Evolutionary conservation across 1,140 invertebrate genomes (phyloP), one percentile per base, ranked within the genome.

Genomic region (Drosophila takahashii): DNA sequence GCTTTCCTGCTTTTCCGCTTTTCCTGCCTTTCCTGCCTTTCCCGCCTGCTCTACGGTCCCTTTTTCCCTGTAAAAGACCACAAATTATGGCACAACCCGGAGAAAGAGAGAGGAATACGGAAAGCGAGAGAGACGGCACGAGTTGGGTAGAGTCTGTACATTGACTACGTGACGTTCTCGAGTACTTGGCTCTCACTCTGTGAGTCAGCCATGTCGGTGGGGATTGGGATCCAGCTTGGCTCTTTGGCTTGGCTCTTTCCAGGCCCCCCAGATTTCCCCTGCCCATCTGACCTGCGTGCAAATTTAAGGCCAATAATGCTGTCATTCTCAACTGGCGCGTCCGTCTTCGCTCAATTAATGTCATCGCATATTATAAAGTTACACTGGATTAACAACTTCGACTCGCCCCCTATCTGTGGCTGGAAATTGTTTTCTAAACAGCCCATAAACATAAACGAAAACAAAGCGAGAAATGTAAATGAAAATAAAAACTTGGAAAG

Each of bases 381-480:
- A 81, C 81, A 81, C 60, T 62, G 75, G 77, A 77, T 77, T 64
- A 79, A 84, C 64, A 84, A 79, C 61, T 65, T 32, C 62, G 36
- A 32, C 44, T 66, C 44, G 27, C 32, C 61, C 26, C 26, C 26
- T 67, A 45, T 56, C 50, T 70, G 60, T 59, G 72, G 62, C 75
- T 67, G 64, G 15, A 89, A 86, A 86, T 86, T 86, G 83, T 87
- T 86, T 86, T 89, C 83, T 86, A 86, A 86, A 86, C 79, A 86
- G 75, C 79, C 83, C 83, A 85, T 85, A 85, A 85, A 85, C 81
- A 85, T 85, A 75, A 86, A 86, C 81, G 77, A 87, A 89, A 89
- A 89, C 83, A 83, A 86, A 86, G 86, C 79, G 83, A 76, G 83
- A 87, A 86, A 86, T 86, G 83, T 86, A 86, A 86, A 86, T 86